phyloP scores from a whole-genome alignment of 2,888 invertebrate genomes.

The Hecatera dysodea region DNA sequence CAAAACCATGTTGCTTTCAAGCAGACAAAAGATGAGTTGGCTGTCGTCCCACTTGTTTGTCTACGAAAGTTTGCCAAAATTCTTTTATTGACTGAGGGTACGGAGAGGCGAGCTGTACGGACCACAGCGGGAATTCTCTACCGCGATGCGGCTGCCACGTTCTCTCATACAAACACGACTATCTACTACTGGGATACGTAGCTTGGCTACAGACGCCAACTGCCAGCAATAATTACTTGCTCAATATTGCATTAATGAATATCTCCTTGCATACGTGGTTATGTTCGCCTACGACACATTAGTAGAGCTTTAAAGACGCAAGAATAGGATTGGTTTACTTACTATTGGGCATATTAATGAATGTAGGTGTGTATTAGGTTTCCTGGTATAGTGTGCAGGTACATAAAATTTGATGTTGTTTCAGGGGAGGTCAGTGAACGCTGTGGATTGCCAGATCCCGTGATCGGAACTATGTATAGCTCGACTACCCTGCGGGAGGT shows the following conservation, averaged over 20 bases:
- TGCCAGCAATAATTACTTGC: constrained; percentile 27
- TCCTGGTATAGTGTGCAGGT: constrained; percentile 41
- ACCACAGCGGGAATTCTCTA: constrained; percentile 75
- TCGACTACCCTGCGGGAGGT: constrained; percentile 90
- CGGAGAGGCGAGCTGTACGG: constrained; percentile 83
- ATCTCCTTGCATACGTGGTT: constrained; percentile 16
- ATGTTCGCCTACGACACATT: neutral
- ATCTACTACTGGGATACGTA: constrained; percentile 20
- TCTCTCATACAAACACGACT: constrained; percentile 28
- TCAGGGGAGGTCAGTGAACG: constrained; percentile 89
- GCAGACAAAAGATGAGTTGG: constrained; percentile 90
- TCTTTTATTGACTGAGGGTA: constrained; percentile 89
- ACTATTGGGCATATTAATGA: neutral
- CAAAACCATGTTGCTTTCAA: constrained; percentile 86
- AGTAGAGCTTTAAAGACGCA: constrained; percentile 3
- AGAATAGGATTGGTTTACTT: neutral
- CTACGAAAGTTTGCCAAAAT: constrained; percentile 90
- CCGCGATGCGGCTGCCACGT: constrained; percentile 68
- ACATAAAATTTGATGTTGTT: constrained; percentile 74
- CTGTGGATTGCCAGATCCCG: constrained; percentile 87
- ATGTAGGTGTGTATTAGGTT: constrained; percentile 9
- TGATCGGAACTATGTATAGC: constrained; percentile 89
- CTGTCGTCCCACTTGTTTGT: constrained; percentile 89
- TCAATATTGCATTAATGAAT: constrained; percentile 43
- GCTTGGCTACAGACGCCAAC: constrained; percentile 23